A percentile compares a stretch with the other conserved stretches of the same genome.
These are phyloP conservation scores for Zonotrichia leucophrys DNA, from an alignment of 2,113 vertebrate species.

Conservation along the genomic window DNA sequence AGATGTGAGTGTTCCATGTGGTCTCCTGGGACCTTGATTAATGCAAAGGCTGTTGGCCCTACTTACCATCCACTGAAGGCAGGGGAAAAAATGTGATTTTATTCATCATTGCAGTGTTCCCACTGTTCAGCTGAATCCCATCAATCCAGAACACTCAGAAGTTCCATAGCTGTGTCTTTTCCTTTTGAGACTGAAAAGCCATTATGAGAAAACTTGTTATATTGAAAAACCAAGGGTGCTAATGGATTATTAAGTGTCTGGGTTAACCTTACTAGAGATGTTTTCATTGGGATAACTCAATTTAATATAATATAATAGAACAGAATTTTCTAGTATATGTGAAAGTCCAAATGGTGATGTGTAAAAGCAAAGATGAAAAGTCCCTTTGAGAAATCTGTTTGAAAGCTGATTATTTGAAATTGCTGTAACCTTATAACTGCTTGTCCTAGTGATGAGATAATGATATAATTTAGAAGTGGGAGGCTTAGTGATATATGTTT, in stretches of 20 bases:
- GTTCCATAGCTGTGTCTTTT: background rate
- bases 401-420: slow-evolving; percentile 38
- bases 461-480: background rate
- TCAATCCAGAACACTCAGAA: background rate
- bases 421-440: background rate
- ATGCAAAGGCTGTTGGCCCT: background rate
- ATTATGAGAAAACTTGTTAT: slow-evolving; percentile 13
- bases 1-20: background rate
- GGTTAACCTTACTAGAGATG: slow-evolving; percentile 36
- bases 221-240: slow-evolving; percentile 22
- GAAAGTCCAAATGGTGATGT: slow-evolving; percentile 14
- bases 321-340: slow-evolving; percentile 40
- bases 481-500: slow-evolving; percentile 5
- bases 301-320: slow-evolving; percentile 41
- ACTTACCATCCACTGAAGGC: background rate
- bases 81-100: background rate
- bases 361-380: slow-evolving; percentile 39
- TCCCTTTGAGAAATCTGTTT: slow-evolving; percentile 9
- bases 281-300: slow-evolving; percentile 61
- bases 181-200: slow-evolving; percentile 26
- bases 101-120: background rate
- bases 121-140: background rate
- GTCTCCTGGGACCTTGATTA: background rate
- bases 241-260: slow-evolving; percentile 63
- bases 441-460: slow-evolving; percentile 11